Base-by-base conservation (phyloP, 2,797 vertebrate species). In the Macroramphosus scolopax region DNA sequence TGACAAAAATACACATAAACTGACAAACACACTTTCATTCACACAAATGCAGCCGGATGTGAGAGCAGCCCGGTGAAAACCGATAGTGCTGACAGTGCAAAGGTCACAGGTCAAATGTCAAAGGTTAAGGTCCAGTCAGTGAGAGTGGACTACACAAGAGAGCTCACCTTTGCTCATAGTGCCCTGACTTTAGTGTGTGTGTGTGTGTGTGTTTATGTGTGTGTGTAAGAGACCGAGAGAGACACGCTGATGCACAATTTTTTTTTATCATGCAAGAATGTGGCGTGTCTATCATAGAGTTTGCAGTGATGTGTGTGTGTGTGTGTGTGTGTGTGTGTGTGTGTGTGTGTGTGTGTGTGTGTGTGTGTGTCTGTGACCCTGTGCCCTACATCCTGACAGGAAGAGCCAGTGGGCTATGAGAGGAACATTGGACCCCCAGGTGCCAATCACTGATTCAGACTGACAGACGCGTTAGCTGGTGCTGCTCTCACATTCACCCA, bases 381-480 rank as follows among this genome's bases (percentile, higher is more conserved):
- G 14, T 71, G 75, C 73, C 70, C 77, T 53, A 81, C 70, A 81
- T 83, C 51, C 63, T 76, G 82, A 81, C 80, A 82, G 75, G 58
- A 79, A 52, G 68, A 68, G 61, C 70, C 82, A 66, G 59, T 38
- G 72, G 80, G 74, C 63, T 63, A 58, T 62, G 63, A 68, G 55
- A 58, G 56, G 67, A 61, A 55, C 25, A 12, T 33, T 20, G 68
- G 68, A 81, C 77, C 72, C 80, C 2, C 12, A 51, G 68, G 79
- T 86, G 83, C 72, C 85, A 85, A 82, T 87, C 87, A 81, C 55
- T 61, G 55, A 71, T 65, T 52, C 30, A 40, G 81, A 84, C 70
- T 85, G 83, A 87, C 81, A 84, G 82, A 80, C 81, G 64, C 74
- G 72, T 77, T 57, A 75, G 73, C 58, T 42, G 34, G 61, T 51